phyloP scores from a whole-genome alignment of 1,140 invertebrate genomes.

The Drosophila teissieri region DNA sequence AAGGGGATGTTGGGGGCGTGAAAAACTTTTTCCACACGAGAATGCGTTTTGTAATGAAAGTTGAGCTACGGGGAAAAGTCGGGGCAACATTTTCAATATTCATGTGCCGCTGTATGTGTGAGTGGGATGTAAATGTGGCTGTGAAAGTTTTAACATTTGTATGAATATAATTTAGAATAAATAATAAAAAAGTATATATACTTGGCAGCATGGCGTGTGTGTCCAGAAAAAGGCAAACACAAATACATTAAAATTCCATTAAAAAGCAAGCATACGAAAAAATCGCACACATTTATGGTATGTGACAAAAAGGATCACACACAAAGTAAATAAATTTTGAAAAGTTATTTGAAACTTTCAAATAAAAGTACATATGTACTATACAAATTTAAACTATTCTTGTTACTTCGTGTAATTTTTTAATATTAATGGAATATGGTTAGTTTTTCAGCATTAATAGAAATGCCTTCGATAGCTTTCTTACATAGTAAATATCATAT shows the following conservation, averaged over 20 bases:
- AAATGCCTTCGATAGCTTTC: too few relatives aligned
- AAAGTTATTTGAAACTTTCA: background rate
- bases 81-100: conserved; percentile 75
- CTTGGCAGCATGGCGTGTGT: conserved; percentile 5
- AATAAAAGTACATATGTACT: too few relatives aligned
- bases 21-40: conserved; percentile 75
- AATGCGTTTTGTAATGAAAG: conserved; percentile 76
- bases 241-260: conserved; percentile 82
- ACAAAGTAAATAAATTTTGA: background rate
- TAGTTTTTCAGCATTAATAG: too few relatives aligned
- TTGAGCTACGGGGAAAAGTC: conserved; percentile 43
- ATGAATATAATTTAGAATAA: conserved; percentile 82
- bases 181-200: conserved; percentile 32
- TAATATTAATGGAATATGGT: too few relatives aligned
- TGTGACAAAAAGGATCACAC: conserved; percentile 6
- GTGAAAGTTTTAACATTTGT: conserved; percentile 79
- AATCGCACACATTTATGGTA: conserved; percentile 9
- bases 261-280: conserved; percentile 56
- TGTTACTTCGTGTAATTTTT: too few relatives aligned
- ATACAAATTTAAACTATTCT: background rate
- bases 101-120: conserved; percentile 47
- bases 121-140: conserved; percentile 67
- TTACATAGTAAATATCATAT: too few relatives aligned
- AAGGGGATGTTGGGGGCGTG: conserved; percentile 8
- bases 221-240: conserved; percentile 42